Conservation (phyloP, 2,888 invertebrate species). For the Tenthredo mesomela region DNA sequence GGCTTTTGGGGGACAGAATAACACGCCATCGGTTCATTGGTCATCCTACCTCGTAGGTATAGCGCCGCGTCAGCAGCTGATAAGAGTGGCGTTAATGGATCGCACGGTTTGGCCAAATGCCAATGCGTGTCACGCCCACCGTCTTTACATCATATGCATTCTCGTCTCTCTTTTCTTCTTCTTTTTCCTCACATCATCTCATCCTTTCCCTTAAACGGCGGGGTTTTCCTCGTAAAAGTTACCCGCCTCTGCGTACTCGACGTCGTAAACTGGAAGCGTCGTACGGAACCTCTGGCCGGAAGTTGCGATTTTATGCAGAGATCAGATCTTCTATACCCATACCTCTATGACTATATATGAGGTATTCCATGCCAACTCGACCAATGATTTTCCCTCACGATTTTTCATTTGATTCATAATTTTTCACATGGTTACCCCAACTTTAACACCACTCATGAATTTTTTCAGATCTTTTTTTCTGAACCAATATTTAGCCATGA, state of each 20-base stretch:
- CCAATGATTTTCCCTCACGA: no score
- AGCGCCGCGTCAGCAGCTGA: conserved; percentile 73
- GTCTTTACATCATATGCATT: conserved; percentile 40
- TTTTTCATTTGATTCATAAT: no score
- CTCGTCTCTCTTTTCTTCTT: background rate
- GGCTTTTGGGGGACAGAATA: conserved; percentile 62
- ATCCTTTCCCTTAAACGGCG: background rate
- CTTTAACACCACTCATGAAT: no score
- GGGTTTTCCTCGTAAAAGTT: conserved; percentile 18
- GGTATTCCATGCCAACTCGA: no score
- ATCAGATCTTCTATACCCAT: background rate
- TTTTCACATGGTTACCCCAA: no score
- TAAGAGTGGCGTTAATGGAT: conserved; percentile 71
- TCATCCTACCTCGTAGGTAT: conserved; percentile 63
- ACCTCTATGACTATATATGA: no score
- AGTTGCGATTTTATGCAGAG: conserved; percentile 1
- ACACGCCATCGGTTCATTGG: conserved; percentile 67
- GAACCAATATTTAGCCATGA: no score
- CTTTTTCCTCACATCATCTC: background rate
- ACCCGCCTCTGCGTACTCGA: background rate
- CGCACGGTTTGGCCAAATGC: conserved; percentile 68
- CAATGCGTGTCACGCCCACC: conserved; percentile 61
- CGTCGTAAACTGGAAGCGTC: conserved; percentile 5
- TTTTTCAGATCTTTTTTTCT: no score
- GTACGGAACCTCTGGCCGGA: background rate